phyloP scores from a whole-genome alignment of 2,113 vertebrate species.

The Pterocles gutturalis region DNA sequence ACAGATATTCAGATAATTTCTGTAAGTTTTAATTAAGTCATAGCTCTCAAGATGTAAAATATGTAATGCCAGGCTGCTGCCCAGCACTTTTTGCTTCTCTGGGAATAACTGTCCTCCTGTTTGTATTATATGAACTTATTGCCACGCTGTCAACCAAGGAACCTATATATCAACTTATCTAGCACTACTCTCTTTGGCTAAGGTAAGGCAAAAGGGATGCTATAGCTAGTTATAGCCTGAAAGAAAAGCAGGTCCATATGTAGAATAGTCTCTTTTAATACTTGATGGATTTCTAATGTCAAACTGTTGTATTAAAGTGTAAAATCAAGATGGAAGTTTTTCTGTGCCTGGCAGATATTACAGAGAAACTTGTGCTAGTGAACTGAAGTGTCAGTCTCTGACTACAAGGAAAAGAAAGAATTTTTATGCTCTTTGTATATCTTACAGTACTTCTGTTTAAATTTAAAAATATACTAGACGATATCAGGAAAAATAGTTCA shows the following conservation, averaged over 20 bases:
- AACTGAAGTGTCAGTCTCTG: not conserved
- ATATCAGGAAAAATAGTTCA: conserved; percentile 1
- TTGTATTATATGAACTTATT: not conserved
- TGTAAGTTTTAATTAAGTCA: not conserved
- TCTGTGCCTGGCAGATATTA: conserved; percentile 1
- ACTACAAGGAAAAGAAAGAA: not conserved
- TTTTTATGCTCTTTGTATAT: not conserved
- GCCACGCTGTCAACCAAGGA: not conserved
- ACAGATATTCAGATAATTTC: not conserved
- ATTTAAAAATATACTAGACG: not conserved
- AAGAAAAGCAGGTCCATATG: not conserved
- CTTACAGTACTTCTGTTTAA: not conserved
- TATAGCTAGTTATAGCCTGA: not conserved
- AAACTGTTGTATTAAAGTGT: not conserved
- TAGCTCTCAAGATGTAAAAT: not conserved
- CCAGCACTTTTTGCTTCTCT: not conserved
- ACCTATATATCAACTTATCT: not conserved
- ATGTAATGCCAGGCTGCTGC: not conserved
- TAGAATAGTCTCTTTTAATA: not conserved
- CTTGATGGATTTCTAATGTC: not conserved
- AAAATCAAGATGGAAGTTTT: not conserved
- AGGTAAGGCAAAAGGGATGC: not conserved
- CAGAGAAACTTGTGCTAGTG: not conserved
- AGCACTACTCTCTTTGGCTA: not conserved
- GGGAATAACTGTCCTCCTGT: not conserved